These are phyloP conservation scores for Rhipidura dahli DNA, from an alignment of 2,113 vertebrate genomes.

Conservation along the genomic window DNA sequence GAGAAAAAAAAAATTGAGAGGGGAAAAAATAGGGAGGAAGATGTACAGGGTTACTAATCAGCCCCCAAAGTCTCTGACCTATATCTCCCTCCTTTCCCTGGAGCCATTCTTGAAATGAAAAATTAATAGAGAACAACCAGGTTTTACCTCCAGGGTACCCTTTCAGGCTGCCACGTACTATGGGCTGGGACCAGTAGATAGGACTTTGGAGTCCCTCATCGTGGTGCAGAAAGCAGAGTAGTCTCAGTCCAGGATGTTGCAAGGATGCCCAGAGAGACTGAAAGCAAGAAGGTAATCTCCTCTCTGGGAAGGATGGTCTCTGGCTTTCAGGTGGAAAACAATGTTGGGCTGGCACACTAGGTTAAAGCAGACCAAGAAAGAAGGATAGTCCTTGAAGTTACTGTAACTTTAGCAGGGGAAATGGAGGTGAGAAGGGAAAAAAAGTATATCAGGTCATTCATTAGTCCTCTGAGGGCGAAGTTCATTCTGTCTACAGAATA, in stretches of 20 bases:
- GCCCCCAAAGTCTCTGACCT: constrained; percentile 45
- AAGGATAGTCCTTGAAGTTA: constrained; percentile 1
- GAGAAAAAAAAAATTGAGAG: background rate
- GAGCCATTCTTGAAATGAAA: constrained; percentile 53
- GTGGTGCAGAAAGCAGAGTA: background rate
- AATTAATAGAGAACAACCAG: constrained; percentile 56
- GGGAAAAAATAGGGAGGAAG: background rate
- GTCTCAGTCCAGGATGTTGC: background rate
- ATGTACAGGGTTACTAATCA: background rate
- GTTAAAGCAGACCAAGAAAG: background rate
- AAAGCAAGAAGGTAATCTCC: background rate
- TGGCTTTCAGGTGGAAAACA: background rate
- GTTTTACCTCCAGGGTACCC: constrained; percentile 42
- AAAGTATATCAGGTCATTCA: constrained; percentile 30
- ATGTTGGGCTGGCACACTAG: background rate
- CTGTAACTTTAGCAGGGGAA: background rate
- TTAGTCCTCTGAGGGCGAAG: constrained; percentile 5
- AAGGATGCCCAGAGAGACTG: background rate
- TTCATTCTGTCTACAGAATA: constrained; percentile 9
- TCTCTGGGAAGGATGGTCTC: background rate
- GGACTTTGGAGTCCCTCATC: background rate
- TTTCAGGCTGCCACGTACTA: background rate
- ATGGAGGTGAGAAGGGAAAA: background rate
- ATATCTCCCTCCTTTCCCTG: constrained; percentile 49
- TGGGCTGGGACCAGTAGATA: background rate